Percentiles rank a stretch among this genome's conserved stretches.
These are phyloP conservation scores for Phyllostomus discolor DNA, from an alignment of 2,113 vertebrate species.

Conservation along the genomic window DNA sequence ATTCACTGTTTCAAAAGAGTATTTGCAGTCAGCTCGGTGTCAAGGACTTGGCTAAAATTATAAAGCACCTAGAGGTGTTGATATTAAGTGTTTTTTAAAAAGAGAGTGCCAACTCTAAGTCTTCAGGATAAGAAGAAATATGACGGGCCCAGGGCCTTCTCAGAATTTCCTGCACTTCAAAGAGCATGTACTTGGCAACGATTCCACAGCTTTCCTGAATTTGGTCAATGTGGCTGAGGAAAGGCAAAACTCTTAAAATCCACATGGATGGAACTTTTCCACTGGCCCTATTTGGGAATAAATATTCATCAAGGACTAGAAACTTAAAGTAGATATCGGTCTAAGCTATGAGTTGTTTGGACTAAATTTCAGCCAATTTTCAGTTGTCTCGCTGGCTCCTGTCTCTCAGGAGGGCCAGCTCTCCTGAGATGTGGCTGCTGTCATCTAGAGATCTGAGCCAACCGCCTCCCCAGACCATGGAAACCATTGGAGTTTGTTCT, in stretches of 20 bases:
- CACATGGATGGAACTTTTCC: conserved; percentile 67
- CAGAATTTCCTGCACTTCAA: conserved; percentile 70
- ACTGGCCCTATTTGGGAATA: conserved; percentile 62
- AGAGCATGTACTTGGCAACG: conserved; percentile 73
- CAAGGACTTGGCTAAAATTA: not conserved
- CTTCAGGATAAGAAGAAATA: conserved; percentile 63
- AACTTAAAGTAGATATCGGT: conserved; percentile 32
- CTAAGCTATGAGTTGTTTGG: not conserved
- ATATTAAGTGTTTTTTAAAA: conserved; percentile 33
- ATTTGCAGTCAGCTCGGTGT: not conserved
- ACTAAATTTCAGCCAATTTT: not conserved
- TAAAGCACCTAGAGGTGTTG: conserved; percentile 40
- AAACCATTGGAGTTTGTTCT: not conserved
- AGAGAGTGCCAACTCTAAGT: conserved; percentile 59
- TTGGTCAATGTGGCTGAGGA: conserved; percentile 37
- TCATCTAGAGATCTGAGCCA: not conserved
- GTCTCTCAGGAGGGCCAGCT: not conserved
- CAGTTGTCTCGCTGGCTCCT: not conserved
- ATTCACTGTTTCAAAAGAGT: not conserved
- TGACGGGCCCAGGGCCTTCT: conserved; percentile 52
- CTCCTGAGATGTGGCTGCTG: conserved; percentile 7
- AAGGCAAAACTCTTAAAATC: conserved; percentile 67
- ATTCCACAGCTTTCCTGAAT: conserved; percentile 56
- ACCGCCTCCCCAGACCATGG: not conserved
- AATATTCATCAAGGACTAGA: conserved; percentile 50